A percentile compares a stretch with the other conserved stretches of the same genome.
phyloP scores from a whole-genome alignment of 1,140 invertebrate species.

The Trichogramma pretiosum region DNA sequence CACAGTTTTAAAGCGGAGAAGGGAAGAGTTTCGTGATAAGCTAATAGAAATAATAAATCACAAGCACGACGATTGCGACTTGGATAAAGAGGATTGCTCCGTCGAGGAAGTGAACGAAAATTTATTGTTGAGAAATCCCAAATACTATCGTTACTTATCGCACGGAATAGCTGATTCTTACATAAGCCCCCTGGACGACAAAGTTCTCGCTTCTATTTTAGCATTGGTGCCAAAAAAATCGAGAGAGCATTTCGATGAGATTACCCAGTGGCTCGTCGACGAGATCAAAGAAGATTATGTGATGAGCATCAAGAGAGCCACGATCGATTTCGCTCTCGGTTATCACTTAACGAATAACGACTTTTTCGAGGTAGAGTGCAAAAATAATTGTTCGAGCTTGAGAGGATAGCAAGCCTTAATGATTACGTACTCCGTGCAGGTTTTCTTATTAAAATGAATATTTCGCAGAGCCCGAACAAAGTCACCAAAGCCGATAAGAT shows the following conservation, averaged over 20 bases:
- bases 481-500: constrained; percentile 12
- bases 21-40: constrained; percentile 73
- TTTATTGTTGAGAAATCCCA: no score
- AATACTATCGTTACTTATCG: constrained; percentile 85
- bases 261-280: constrained; percentile 48
- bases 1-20: constrained; percentile 58
- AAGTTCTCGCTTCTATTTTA: constrained; percentile 49
- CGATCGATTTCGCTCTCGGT: constrained; percentile 69
- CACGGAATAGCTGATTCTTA: constrained; percentile 81
- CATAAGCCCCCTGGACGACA: constrained; percentile 63
- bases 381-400: no score
- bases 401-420: not conserved
- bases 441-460: not conserved
- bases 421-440: not conserved
- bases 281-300: constrained; percentile 72
- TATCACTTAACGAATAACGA: not conserved
- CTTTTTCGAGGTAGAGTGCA: not conserved
- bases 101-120: no score
- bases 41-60: constrained; percentile 44
- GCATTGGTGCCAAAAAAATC: constrained; percentile 35
- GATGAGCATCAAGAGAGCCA: constrained; percentile 77
- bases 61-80: constrained; percentile 35
- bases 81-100: no score
- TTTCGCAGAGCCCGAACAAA: not conserved
- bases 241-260: constrained; percentile 51